Percentiles rank a stretch among this genome's conserved stretches.
These are phyloP conservation scores for Cheilinus undulatus DNA, from an alignment of 2,113 vertebrate genomes.

Conservation along the genomic window DNA sequence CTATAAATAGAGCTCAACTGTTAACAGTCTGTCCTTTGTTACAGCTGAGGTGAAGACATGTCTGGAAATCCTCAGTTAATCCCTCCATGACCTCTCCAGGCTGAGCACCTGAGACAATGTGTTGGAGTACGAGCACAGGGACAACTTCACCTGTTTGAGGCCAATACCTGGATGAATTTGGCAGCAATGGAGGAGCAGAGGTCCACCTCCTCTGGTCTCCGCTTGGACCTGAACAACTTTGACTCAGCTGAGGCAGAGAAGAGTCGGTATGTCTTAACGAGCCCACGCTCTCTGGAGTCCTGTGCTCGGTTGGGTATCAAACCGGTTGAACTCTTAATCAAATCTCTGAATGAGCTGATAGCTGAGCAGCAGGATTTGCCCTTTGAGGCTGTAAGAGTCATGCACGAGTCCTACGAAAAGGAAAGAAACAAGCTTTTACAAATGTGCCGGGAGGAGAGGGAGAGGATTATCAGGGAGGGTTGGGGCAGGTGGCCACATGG, in stretches of 20 bases:
- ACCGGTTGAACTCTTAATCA: constrained; percentile 80
- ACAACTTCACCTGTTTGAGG: too few relatives aligned
- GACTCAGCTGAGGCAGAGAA: constrained; percentile 30
- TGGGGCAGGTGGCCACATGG: constrained; percentile 22
- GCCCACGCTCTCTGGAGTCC: constrained; percentile 76
- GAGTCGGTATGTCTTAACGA: constrained; percentile 72
- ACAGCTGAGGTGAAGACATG: constrained; percentile 10
- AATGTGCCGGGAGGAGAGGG: constrained; percentile 63
- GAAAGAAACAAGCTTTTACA: constrained; percentile 67
- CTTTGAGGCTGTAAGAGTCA: constrained; percentile 48
- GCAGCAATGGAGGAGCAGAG: constrained; percentile 60
- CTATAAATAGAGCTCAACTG: neutral
- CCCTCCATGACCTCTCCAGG: constrained; percentile 54
- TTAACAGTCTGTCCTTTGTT: neutral
- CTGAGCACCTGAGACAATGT: neutral
- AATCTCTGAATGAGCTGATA: constrained; percentile 66
- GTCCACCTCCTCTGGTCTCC: constrained; percentile 34
- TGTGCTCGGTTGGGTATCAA: constrained; percentile 75
- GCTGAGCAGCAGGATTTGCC: constrained; percentile 53
- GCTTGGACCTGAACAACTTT: constrained; percentile 72
- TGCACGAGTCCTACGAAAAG: constrained; percentile 76
- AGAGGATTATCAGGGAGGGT: constrained; percentile 62
- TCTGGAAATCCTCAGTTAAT: constrained; percentile 48
- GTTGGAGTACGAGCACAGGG: neutral
- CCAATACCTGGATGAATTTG: neutral